These are phyloP conservation scores for Echinops telfairi DNA, from an alignment of 2,113 vertebrate species.

Conservation along the genomic window DNA sequence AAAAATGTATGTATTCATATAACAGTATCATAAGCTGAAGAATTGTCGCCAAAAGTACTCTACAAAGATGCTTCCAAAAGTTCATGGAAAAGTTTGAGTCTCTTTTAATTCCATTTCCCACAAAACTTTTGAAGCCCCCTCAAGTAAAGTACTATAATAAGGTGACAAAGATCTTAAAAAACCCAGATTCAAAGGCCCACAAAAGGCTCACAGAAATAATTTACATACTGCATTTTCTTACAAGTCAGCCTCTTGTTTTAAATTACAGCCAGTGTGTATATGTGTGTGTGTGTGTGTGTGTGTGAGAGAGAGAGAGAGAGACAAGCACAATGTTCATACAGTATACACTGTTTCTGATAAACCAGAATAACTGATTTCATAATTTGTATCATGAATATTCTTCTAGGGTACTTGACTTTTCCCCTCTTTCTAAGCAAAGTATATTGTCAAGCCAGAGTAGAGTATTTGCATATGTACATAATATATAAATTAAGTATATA, in stretches of 20 bases:
- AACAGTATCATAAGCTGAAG: neutral
- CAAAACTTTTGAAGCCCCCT: no score
- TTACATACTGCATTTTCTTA: neutral
- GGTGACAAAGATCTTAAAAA: neutral
- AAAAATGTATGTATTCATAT: neutral
- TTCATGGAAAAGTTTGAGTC: no score
- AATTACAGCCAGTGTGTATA: neutral
- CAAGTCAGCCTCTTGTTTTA: neutral
- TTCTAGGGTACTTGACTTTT: neutral
- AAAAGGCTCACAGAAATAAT: neutral
- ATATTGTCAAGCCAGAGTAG: conserved; percentile 15
- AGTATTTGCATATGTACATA: neutral
- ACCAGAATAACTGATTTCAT: neutral
- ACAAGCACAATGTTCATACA: neutral
- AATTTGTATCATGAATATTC: neutral
- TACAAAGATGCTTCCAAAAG: no score
- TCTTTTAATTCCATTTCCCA: no score
- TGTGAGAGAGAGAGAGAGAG: no score
- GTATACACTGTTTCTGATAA: neutral
- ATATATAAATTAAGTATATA: no score
- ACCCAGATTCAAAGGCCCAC: neutral
- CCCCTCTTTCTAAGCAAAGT: neutral
- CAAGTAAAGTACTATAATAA: neutral
- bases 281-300: no score
- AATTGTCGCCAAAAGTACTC: neutral